Conservation (phyloP, 1,140 invertebrate genomes). For the Zaprionus capensis region DNA sequence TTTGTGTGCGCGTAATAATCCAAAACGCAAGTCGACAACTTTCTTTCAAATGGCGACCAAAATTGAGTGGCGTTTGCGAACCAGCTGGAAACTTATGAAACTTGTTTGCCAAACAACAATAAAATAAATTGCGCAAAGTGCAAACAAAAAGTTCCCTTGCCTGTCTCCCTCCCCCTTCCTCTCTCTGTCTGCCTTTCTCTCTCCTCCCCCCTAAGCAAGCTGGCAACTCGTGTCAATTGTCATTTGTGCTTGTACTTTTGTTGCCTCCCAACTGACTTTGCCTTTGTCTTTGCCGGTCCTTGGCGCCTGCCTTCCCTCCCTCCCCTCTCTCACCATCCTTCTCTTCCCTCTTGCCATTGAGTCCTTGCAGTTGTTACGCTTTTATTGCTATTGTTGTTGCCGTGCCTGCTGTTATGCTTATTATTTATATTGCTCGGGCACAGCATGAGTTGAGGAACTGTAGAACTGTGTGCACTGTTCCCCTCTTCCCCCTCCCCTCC, state of each 20-base stretch:
- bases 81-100: constrained; percentile 77
- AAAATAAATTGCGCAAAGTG: constrained; percentile 77
- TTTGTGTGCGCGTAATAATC: constrained; percentile 48
- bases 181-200: neutral
- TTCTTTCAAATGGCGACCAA: constrained; percentile 61
- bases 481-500: neutral
- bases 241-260: constrained; percentile 57
- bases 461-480: neutral
- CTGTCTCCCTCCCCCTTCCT: neutral
- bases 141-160: constrained; percentile 34
- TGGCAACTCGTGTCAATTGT: constrained; percentile 68
- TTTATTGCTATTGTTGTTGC: constrained; percentile 68
- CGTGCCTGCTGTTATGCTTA: constrained; percentile 58
- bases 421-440: constrained; percentile 70
- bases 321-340: constrained; percentile 26
- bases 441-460: constrained; percentile 19
- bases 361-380: constrained; percentile 47
- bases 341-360: neutral
- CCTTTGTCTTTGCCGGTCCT: constrained; percentile 29
- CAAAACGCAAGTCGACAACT: constrained; percentile 68
- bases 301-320: neutral
- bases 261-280: constrained; percentile 53
- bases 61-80: constrained; percentile 77
- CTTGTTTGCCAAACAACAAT: constrained; percentile 79
- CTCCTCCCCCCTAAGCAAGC: constrained; percentile 4